These are phyloP conservation scores for Bombyx huttoni DNA, from an alignment of 2,888 invertebrate species.

Conservation along the genomic window DNA sequence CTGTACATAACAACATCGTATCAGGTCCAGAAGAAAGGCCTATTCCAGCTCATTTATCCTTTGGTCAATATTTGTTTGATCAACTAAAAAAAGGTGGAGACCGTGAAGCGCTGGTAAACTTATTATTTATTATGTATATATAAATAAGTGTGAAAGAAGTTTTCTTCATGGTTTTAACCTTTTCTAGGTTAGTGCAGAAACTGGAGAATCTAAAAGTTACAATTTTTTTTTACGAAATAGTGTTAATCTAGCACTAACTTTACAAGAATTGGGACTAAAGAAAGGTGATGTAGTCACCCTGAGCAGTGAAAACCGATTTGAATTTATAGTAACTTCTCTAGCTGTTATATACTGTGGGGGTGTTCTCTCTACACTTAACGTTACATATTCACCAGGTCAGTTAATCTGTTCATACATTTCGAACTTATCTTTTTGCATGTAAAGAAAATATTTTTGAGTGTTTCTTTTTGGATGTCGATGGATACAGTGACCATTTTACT, in stretches of 20 bases:
- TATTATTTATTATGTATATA: too few relatives aligned
- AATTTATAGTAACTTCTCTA: conserved; percentile 69
- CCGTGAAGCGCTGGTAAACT: conserved; percentile 58
- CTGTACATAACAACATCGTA: conserved; percentile 49
- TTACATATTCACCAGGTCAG: conserved; percentile 73
- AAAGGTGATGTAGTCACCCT: conserved; percentile 73
- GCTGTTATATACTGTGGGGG: conserved; percentile 73
- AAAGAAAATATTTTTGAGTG: too few relatives aligned
- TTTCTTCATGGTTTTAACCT: background rate
- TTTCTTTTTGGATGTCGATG: too few relatives aligned
- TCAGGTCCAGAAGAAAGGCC: conserved; percentile 49
- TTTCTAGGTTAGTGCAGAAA: conserved; percentile 72
- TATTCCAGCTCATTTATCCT: conserved; percentile 60
- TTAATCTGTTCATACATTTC: background rate
- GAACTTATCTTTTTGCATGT: background rate
- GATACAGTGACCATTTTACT: too few relatives aligned
- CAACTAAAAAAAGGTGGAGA: conserved; percentile 63
- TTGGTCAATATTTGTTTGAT: conserved; percentile 69
- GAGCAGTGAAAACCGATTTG: conserved; percentile 76
- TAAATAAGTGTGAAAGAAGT: too few relatives aligned
- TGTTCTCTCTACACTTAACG: conserved; percentile 74
- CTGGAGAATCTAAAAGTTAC: conserved; percentile 69
- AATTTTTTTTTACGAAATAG: conserved; percentile 69
- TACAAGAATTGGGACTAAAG: conserved; percentile 62
- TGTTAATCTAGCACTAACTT: conserved; percentile 67